phyloP scores from a whole-genome alignment of 2,797 vertebrate species.

The Darevskia nairensis region DNA sequence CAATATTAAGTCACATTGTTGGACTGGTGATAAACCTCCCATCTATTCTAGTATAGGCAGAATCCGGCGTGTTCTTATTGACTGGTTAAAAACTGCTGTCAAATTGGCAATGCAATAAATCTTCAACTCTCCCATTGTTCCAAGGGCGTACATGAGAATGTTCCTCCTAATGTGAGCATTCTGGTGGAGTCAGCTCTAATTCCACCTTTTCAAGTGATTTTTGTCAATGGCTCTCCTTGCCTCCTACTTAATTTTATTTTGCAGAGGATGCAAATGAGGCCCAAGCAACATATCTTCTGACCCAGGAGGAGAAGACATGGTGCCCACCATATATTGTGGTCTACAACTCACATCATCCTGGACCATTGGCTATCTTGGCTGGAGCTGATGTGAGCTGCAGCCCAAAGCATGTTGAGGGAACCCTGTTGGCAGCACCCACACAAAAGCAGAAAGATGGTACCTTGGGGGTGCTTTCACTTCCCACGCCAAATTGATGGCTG shows the following conservation, averaged over 20 bases:
- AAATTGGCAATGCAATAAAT: slow-evolving; percentile 32
- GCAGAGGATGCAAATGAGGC: background rate
- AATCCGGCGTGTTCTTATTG: slow-evolving; percentile 18
- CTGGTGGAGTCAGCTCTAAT: background rate
- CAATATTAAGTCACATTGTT: slow-evolving; percentile 18
- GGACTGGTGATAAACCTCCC: slow-evolving; percentile 13
- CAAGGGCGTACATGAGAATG: slow-evolving; percentile 20
- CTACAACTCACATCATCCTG: too few relatives aligned
- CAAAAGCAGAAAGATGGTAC: too few relatives aligned
- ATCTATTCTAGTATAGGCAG: background rate
- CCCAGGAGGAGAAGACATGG: background rate
- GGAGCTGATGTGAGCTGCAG: background rate
- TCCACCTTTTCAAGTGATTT: background rate
- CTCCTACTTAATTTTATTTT: background rate
- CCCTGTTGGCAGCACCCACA: background rate
- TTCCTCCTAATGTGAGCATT: background rate
- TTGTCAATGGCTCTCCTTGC: background rate
- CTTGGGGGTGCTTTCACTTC: too few relatives aligned
- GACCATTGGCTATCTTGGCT: background rate
- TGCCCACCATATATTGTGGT: too few relatives aligned
- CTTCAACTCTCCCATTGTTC: slow-evolving; percentile 4
- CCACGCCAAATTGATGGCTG: too few relatives aligned
- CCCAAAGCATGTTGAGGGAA: background rate
- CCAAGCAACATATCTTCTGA: background rate
- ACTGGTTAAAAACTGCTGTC: slow-evolving; percentile 38